Conservation (phyloP, 2,797 vertebrate genomes). For the Oryzias dopingdopingensis region DNA sequence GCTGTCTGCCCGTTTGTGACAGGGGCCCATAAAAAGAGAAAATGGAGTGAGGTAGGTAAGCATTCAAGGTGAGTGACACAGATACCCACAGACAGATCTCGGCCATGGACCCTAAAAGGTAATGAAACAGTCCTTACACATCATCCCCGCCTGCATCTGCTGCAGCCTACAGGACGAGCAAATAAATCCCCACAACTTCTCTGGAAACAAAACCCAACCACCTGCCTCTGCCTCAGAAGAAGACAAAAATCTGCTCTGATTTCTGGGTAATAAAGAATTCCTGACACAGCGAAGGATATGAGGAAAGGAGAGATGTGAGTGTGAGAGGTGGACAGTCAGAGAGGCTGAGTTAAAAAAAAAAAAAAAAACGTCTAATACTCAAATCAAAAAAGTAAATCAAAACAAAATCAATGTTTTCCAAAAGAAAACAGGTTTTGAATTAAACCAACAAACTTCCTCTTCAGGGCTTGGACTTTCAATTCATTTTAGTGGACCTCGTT, state of each 20-base stretch:
- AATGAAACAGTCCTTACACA: constrained; percentile 59
- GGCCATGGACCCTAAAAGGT: constrained; percentile 60
- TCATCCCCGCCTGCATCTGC: constrained; percentile 53
- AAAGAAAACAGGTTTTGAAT: background rate
- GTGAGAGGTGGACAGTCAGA: too few species aligned
- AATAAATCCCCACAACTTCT: constrained; percentile 43
- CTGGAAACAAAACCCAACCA: constrained; percentile 56
- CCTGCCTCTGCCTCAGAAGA: constrained; percentile 47
- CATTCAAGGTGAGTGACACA: constrained; percentile 53
- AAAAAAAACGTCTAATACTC: background rate
- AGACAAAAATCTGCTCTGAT: constrained; percentile 66
- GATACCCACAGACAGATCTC: constrained; percentile 42
- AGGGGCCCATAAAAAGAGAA: constrained; percentile 26
- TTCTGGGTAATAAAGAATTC: constrained; percentile 68
- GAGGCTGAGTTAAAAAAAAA: background rate
- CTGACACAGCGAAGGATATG: constrained; percentile 40
- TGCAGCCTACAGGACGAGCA: constrained; percentile 42
- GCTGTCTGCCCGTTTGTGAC: background rate
- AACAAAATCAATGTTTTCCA: background rate
- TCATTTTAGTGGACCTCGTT: too few species aligned
- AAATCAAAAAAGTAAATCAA: background rate
- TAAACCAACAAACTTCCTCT: too few species aligned
- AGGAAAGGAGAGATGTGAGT: constrained; percentile 5
- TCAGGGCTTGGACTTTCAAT: too few species aligned
- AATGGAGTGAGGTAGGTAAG: constrained; percentile 22